Evolutionary conservation across 2,888 invertebrate genomes (phyloP), one percentile per base, ranked within the genome.

Genomic region (Apamea sordens): DNA sequence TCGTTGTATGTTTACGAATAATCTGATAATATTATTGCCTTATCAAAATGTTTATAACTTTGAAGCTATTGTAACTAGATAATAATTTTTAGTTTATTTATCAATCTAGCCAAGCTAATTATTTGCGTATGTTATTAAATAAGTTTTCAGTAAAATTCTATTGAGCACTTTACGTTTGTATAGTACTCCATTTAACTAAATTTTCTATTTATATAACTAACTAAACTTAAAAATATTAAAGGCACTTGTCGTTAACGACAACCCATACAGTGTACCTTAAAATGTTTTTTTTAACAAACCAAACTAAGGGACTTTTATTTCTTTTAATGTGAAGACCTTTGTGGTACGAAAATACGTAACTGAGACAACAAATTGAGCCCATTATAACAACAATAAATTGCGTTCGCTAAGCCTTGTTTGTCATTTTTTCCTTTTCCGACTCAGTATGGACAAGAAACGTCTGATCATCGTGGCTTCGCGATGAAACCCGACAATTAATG

Each of bases 371-470:
- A 73, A 81, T 77, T 65, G 76, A 87, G 63, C 41, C n/a, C 28
- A 69, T 78, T 64, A 63, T 65, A 63, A 70, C 50, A 81, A 71
- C 69, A 78, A 78, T 67, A 76, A 78, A 87, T 78, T 77, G 72
- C 56, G 61, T 73, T 68, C 50, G 28, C 70, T 70, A 74, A 76
- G 87, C 73, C 59, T 53, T 85, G 41, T 76, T 76, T 69, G 72
- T 75, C 5, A 13, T 77, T 73, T 84, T 11, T 63, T 75, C 61
- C 50, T 64, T 64, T 77, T 47, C 28, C 5, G 32, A 24, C 28
- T 24, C 50, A 32, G 13, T 77, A 72, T 73, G 47, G 41, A 4
- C 59, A 41, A 47, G 11, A 59, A 73, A 77, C 70, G 56, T 44
- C n/a, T 50, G 56, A 73, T 32, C 41, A 50, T 68, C 10, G 28